These are phyloP conservation scores for Deilephila elpenor DNA, from an alignment of 2,888 invertebrate species.

Conservation along the genomic window DNA sequence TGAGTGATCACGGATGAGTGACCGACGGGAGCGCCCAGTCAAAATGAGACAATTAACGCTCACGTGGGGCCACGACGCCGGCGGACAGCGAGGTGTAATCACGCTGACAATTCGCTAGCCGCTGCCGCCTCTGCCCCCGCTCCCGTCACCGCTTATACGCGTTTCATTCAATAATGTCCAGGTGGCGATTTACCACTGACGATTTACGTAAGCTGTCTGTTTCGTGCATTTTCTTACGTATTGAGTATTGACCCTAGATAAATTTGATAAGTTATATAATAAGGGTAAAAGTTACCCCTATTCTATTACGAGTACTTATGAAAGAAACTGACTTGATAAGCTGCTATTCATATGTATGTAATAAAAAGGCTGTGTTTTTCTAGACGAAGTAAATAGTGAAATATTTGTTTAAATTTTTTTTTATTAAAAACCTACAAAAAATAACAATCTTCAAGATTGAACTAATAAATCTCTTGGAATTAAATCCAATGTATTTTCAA, in stretches of 20 bases:
- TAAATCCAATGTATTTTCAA: constrained; percentile 13
- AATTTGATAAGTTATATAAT: not conserved
- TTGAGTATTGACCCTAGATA: not conserved
- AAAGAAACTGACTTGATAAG: not conserved
- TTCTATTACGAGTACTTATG: too few species aligned
- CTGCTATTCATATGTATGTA: not conserved
- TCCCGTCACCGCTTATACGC: not conserved
- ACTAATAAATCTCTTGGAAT: not conserved
- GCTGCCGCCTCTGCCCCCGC: not conserved
- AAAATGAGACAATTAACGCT: constrained; percentile 24
- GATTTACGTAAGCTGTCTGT: constrained; percentile 28
- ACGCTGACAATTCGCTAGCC: not conserved
- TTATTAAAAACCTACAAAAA: not conserved
- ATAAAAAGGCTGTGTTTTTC: too few species aligned
- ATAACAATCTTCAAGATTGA: too few species aligned
- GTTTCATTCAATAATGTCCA: constrained; percentile 47
- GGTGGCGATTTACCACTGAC: constrained; percentile 38
- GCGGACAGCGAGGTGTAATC: not conserved
- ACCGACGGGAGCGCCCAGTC: constrained; percentile 20
- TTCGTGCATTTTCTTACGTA: constrained; percentile 3
- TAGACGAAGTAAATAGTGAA: too few species aligned
- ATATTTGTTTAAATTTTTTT: not conserved
- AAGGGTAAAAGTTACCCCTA: too few species aligned
- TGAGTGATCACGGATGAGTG: constrained; percentile 5
- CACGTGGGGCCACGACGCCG: not conserved